Evolutionary conservation across 2,113 vertebrate species (phyloP), one percentile per base, ranked within the genome.

Genomic region (Vanacampus margaritifer): DNA sequence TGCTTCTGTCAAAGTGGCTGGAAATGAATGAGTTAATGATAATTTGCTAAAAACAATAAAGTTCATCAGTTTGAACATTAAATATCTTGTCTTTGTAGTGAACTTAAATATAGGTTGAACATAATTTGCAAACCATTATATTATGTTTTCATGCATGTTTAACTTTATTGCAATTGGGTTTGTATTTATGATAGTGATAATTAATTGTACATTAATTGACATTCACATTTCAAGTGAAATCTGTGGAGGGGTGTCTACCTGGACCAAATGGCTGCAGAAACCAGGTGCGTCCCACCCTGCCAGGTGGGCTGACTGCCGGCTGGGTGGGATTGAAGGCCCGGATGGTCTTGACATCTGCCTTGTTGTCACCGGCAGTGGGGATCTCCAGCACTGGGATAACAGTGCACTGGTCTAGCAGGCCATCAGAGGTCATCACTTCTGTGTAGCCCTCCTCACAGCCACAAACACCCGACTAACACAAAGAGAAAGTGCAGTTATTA

Each of bases 381-480:
- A 98, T 93, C 84, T 94, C 93, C 83, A 98, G 92, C 76, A 98
- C 95, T 0, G 96, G 96, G 78, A 98, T 98, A 71, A 97, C 90
- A 0, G 95, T 97, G 71, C 97, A 99, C 75, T 98, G 95, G 56
- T 97, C 94, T 1, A 99, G 88, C 2, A 93, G 87, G 32, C 94
- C 96, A 43, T 97, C 93, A 0, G 97, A 98, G 1, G 94, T 96
- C 94, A 95, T 94, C 16, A 98, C 95, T 84, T 98, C 97, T 6
- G 96, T 98, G 89, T 94, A 98, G 51, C 97, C 96, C 0, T 98
- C 95, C 85, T 98, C 96, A 82, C 97, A 99, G 79, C 88, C 94
- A 65, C 97, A 99, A 0, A 92, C 86, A 19, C 93, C 95, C 0
- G 85, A 90, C 97, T 99, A 90, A 67, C 74, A 65, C 19, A 16